Evolutionary conservation across 2,113 vertebrate species (phyloP).

Genomic region (Malurus elegans): DNA sequence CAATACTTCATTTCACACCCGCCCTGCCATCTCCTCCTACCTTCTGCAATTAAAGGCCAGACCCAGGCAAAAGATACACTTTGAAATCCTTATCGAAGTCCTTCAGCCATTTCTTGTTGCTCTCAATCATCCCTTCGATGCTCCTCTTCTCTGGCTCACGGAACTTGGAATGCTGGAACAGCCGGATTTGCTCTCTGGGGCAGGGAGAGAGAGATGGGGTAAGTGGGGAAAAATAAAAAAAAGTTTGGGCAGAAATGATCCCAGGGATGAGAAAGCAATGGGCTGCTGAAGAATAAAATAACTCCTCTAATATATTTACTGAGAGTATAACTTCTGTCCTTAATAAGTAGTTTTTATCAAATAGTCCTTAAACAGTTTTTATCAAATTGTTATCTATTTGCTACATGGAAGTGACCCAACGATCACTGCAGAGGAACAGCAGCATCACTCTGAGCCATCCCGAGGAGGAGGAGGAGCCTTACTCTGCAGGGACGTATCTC

Average conservation of each 20-base stretch:
- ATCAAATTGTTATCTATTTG: neutral
- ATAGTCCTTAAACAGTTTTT: neutral
- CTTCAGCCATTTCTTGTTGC: conserved; percentile 88
- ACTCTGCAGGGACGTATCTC: conserved; percentile 72
- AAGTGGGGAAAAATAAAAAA: neutral
- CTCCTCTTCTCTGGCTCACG: conserved; percentile 53
- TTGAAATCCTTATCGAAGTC: conserved; percentile 79
- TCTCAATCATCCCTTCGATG: conserved; percentile 80
- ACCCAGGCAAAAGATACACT: conserved; percentile 84
- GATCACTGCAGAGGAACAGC: neutral
- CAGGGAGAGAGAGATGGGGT: neutral
- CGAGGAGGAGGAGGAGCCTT: neutral
- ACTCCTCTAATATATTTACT: neutral
- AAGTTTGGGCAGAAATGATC: neutral
- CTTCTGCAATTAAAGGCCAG: neutral
- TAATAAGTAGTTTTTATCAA: no score
- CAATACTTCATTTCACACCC: neutral
- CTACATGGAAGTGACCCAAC: neutral
- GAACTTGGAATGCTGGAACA: conserved; percentile 59
- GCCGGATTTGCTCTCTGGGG: conserved; percentile 72
- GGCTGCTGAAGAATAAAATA: neutral
- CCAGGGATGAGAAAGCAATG: neutral
- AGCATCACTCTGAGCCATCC: neutral
- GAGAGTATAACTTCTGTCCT: accelerated
- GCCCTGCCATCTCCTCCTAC: neutral